These are phyloP conservation scores for Argopecten irradians DNA, from an alignment of 1,140 invertebrate species.

Conservation along the genomic window DNA sequence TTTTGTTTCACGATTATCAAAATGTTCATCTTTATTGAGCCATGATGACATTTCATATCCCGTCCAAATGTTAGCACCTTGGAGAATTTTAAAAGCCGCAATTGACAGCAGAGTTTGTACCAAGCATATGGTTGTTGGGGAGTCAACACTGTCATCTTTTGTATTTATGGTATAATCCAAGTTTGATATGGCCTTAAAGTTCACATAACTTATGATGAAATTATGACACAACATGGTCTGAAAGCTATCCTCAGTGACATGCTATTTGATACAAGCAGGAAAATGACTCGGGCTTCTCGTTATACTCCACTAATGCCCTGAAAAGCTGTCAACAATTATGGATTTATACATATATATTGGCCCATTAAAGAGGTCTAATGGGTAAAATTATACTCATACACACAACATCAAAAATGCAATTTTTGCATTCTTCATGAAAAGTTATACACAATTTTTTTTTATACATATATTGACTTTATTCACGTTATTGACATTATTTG, in stretches of 20 bases:
- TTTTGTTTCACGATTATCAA: not conserved
- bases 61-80: constrained; percentile 15
- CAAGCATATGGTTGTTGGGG: not conserved
- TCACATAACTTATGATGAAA: not conserved
- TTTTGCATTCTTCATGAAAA: not conserved
- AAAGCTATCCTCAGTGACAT: not conserved
- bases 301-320: not conserved
- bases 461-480: not conserved
- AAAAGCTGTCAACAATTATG: not conserved
- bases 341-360: constrained; percentile 8
- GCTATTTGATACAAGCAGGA: not conserved
- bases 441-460: not conserved
- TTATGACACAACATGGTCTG: constrained; percentile 21
- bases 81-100: not conserved
- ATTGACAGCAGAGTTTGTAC: not conserved
- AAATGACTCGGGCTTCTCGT: not conserved
- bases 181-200: not conserved
- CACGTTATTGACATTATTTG: not conserved
- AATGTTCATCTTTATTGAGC: not conserved
- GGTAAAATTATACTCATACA: not conserved
- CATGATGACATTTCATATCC: not conserved
- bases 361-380: not conserved
- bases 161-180: constrained; percentile 11
- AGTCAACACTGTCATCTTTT: not conserved
- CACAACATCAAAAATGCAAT: not conserved